Conservation (phyloP, 2,113 vertebrate species). For the Capra hircus region DNA sequence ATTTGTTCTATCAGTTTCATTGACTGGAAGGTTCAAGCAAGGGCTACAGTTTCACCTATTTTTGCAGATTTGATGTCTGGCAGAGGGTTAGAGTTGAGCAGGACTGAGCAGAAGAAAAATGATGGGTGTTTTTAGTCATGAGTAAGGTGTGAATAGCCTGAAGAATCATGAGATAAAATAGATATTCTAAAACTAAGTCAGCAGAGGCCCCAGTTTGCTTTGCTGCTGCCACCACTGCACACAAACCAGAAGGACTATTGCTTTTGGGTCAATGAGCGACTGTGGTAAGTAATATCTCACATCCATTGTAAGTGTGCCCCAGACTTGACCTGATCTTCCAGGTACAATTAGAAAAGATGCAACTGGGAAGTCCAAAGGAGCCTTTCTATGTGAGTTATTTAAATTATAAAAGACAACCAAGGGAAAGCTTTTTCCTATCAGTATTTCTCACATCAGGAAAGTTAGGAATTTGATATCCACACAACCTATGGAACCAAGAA, state of each 20-base stretch:
- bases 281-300: not conserved
- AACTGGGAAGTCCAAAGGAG: not conserved
- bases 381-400: not conserved
- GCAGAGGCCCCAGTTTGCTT: not conserved
- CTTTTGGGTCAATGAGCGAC: not conserved
- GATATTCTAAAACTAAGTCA: not conserved
- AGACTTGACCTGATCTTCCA: not conserved
- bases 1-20: not conserved
- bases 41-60: not conserved
- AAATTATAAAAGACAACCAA: not conserved
- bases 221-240: not conserved
- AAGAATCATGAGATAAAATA: constrained; percentile 1
- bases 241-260: not conserved
- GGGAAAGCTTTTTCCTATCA: not conserved
- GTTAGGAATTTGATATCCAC: not conserved
- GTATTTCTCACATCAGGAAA: not conserved
- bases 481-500: not conserved
- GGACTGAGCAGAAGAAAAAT: not conserved
- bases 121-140: not conserved
- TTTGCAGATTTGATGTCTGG: not conserved
- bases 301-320: not conserved
- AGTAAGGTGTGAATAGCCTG: not conserved
- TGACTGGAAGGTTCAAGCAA: not conserved
- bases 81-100: not conserved
- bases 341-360: not conserved